These are phyloP conservation scores for Vanacampus margaritifer DNA, from an alignment of 2,113 vertebrate species.

Conservation along the genomic window DNA sequence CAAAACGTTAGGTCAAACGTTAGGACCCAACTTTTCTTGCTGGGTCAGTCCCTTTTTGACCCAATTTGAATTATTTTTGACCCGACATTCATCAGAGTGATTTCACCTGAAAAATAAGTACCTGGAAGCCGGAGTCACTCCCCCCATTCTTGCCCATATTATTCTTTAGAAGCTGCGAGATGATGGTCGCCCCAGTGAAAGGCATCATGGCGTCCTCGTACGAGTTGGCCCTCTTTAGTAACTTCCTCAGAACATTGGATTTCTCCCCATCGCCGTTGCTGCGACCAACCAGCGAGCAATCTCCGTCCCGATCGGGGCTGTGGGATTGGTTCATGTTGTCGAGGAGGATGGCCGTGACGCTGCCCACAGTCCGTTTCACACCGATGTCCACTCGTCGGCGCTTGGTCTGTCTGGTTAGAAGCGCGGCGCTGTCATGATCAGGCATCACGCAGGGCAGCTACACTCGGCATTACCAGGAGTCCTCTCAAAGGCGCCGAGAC, in stretches of 20 bases:
- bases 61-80: no score
- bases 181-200: constrained; percentile 97
- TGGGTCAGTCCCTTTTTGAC: no score
- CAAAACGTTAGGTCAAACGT: no score
- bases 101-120: constrained; percentile 20
- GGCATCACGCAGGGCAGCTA: constrained; percentile 88
- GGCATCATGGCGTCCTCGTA: constrained; percentile 97
- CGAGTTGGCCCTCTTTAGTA: constrained; percentile 97
- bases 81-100: no score
- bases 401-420: constrained; percentile 99
- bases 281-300: constrained; percentile 88
- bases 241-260: constrained; percentile 96
- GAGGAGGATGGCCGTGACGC: constrained; percentile 85
- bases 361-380: constrained; percentile 98
- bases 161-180: constrained; percentile 98
- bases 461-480: constrained; percentile 58
- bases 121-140: constrained; percentile 93
- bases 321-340: constrained; percentile 96
- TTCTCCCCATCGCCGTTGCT: constrained; percentile 85
- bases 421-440: constrained; percentile 98
- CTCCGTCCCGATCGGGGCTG: constrained; percentile 89
- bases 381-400: constrained; percentile 99
- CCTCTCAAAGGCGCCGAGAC: constrained; percentile 80
- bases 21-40: no score
- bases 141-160: constrained; percentile 98